Conservation (phyloP, 2,113 vertebrate genomes). For the Rafetus swinhoei region DNA sequence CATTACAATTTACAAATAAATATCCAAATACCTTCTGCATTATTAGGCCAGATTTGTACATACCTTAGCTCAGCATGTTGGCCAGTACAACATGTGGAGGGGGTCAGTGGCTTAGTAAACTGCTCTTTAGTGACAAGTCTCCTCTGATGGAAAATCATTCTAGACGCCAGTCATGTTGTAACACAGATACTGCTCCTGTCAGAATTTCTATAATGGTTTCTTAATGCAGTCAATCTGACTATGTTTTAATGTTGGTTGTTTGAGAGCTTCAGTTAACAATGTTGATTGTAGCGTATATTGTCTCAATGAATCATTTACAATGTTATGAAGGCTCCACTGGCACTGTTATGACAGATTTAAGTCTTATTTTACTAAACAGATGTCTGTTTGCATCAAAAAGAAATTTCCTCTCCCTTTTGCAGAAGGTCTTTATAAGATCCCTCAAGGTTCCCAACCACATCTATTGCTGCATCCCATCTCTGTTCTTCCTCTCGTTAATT, state of each 20-base stretch:
- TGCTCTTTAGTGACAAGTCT: constrained; percentile 11
- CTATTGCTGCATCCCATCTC: background rate
- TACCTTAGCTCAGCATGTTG: background rate
- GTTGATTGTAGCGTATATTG: background rate
- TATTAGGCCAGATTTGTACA: constrained; percentile 23
- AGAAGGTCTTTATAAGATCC: background rate
- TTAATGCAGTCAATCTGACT: background rate
- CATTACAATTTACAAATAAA: background rate
- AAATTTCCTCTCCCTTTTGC: background rate
- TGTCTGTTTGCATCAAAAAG: background rate
- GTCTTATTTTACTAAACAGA: background rate
- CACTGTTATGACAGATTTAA: background rate
- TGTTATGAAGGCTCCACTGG: background rate
- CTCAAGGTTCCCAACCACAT: background rate
- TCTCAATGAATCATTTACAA: background rate
- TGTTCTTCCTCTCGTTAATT: constrained; percentile 17
- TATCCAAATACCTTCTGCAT: constrained; percentile 1
- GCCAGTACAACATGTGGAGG: background rate
- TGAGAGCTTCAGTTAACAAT: background rate
- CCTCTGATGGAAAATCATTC: constrained; percentile 19
- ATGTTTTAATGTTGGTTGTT: background rate
- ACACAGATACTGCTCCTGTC: background rate
- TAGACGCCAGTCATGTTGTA: background rate
- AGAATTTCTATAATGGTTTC: constrained; percentile 44
- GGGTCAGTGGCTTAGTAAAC: background rate